A percentile compares a stretch with the other conserved stretches of the same genome.
phyloP scores from a whole-genome alignment of 2,113 vertebrate species.

The Mionectes macconnelli region DNA sequence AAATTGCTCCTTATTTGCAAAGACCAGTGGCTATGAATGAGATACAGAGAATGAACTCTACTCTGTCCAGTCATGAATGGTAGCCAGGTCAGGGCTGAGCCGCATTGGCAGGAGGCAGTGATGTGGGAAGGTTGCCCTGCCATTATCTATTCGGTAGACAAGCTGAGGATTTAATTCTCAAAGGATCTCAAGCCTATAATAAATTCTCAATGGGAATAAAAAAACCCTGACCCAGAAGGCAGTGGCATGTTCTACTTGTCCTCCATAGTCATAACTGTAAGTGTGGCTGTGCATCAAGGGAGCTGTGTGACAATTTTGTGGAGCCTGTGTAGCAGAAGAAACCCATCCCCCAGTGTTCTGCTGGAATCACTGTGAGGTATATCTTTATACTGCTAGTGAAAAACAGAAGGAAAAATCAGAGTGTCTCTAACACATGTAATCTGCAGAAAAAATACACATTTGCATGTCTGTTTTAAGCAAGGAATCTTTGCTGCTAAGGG shows the following conservation, averaged over 20 bases:
- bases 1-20: constrained; percentile 35
- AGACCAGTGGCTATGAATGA: constrained; percentile 34
- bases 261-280: background rate
- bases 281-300: background rate
- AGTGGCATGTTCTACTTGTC: background rate
- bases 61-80: constrained; percentile 44
- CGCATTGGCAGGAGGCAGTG: background rate
- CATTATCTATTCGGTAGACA: constrained; percentile 44
- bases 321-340: background rate
- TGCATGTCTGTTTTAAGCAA: background rate
- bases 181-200: constrained; percentile 28
- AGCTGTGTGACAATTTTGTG: background rate
- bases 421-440: constrained; percentile 14
- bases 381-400: constrained; percentile 10
- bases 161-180: constrained; percentile 37
- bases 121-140: constrained; percentile 48
- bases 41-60: background rate
- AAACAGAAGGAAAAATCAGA: constrained; percentile 37
- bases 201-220: constrained; percentile 40
- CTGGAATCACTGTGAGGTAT: background rate
- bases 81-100: constrained; percentile 45
- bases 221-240: constrained; percentile 35
- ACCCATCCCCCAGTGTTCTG: background rate
- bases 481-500: background rate
- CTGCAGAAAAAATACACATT: constrained; percentile 28